A percentile compares a stretch with the other conserved stretches of the same genome.
phyloP scores from a whole-genome alignment of 2,797 vertebrate species.

The Selene dorsalis region DNA sequence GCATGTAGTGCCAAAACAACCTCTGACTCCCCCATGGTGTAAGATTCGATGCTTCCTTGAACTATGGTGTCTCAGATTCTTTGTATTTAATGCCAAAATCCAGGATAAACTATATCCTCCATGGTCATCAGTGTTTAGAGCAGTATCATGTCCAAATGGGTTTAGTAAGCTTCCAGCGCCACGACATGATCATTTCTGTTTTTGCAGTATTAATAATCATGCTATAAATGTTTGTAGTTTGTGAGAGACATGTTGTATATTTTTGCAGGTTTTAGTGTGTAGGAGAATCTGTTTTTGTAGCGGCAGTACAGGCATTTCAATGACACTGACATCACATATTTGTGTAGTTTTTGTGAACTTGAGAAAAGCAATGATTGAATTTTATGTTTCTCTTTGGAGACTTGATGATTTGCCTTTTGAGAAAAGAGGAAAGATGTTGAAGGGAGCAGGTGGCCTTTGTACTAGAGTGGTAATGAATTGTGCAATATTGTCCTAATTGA shows the following conservation, averaged over 20 bases:
- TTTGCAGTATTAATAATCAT: constrained; percentile 50
- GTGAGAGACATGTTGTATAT: constrained; percentile 64
- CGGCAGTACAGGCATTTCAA: constrained; percentile 37
- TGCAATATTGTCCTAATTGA: constrained; percentile 63
- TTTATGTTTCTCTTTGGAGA: constrained; percentile 48
- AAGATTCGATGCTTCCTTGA: constrained; percentile 59
- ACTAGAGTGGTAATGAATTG: constrained; percentile 37
- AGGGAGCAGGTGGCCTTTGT: constrained; percentile 58
- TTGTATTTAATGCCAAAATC: constrained; percentile 46
- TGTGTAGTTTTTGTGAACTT: constrained; percentile 56
- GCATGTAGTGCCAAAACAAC: constrained; percentile 74
- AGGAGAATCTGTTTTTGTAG: constrained; percentile 51
- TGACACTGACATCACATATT: constrained; percentile 52
- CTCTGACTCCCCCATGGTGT: constrained; percentile 25
- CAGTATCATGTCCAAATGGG: constrained; percentile 25
- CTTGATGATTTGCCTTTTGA: constrained; percentile 56
- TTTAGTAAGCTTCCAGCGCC: constrained; percentile 38
- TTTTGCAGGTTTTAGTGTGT: constrained; percentile 56
- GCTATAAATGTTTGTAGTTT: constrained; percentile 66
- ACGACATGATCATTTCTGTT: constrained; percentile 50
- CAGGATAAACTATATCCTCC: constrained; percentile 24
- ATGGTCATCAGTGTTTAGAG: constrained; percentile 38
- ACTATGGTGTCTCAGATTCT: constrained; percentile 46
- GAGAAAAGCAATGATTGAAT: constrained; percentile 31
- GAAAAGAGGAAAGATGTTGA: constrained; percentile 35